A percentile compares a stretch with the other conserved stretches of the same genome.
Conservation (phyloP, 2,888 invertebrate species). For the Litoditis marina region DNA sequence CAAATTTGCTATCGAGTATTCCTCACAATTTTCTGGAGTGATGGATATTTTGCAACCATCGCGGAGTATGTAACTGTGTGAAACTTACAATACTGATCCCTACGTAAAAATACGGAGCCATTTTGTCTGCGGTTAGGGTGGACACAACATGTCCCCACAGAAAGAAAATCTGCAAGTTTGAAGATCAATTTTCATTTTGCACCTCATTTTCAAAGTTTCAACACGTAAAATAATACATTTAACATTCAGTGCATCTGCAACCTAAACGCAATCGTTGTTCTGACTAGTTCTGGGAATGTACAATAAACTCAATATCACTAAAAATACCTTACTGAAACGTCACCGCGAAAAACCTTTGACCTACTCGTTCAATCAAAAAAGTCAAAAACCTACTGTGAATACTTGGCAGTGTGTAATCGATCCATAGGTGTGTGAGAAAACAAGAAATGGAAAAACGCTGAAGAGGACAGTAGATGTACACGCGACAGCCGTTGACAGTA, state of each 20-base stretch:
- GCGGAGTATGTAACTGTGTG: background rate
- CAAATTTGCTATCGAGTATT: too few relatives aligned
- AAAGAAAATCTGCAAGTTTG: conserved; percentile 23
- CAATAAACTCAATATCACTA: too few relatives aligned
- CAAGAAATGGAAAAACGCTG: conserved; percentile 34
- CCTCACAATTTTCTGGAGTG: too few relatives aligned
- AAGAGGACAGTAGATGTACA: conserved; percentile 29
- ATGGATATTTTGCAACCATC: background rate
- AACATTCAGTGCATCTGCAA: too few relatives aligned
- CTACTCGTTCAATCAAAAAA: background rate
- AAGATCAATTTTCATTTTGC: background rate
- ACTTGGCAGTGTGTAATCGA: conserved; percentile 34
- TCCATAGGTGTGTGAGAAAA: conserved; percentile 32
- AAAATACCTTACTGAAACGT: too few relatives aligned
- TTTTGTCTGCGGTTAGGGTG: conserved; percentile 27
- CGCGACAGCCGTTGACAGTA: conserved; percentile 32
- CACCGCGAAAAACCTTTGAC: background rate
- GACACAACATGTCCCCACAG: conserved; percentile 25
- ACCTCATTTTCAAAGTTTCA: too few relatives aligned
- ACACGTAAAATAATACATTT: too few relatives aligned
- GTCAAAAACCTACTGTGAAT: conserved; percentile 19
- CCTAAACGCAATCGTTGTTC: too few relatives aligned
- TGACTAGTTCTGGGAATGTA: too few relatives aligned
- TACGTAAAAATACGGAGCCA: conserved; percentile 36
- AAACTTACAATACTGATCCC: conserved; percentile 33